Base-by-base conservation (phyloP, 2,113 vertebrate species). In the Fulica atra region DNA sequence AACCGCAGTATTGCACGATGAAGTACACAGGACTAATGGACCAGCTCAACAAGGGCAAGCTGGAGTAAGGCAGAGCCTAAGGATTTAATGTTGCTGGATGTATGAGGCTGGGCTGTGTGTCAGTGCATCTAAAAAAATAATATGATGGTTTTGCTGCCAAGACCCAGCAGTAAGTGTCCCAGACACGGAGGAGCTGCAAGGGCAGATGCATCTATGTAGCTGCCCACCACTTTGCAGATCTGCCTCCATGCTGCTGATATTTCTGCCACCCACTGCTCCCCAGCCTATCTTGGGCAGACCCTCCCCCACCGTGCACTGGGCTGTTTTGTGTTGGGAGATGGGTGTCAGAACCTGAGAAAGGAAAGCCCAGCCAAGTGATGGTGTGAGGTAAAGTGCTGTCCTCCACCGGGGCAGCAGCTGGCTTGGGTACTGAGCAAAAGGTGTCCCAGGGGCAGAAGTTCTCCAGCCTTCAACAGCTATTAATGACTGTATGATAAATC, bases 351-450 rank as follows among this genome's bases (percentile, higher is more conserved):
- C 12, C 28, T 40, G 35, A 50, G 50, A 35, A 50, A 59, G 73
- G 33, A n/a, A 42, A 3, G 2, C 11, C 23, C 6, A 5, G 4
- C 0, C 0, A 20, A 46, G 7, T 0, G 0, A 31, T 17, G 40
- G 17, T 36, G 53, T 71, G 28, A 82, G 20, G 38, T 61, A 53
- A 85, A 68, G 23, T 20, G 42, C 38, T 66, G 7, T 13, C 5
- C 13, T 78, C 38, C 3, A 0, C 21, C 9, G 14, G 13, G 8
- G 13, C 44, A 92, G 68, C 57, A 88, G 16, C 9, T 2, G 6
- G 13, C 11, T 71, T 72, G 91, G 51, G 17, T 65, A 66, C 42
- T 72, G 54, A 79, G 38, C 31, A 80, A 31, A 6, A 76, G 76
- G 12, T 29, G 25, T 81, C 21, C 29, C 2, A 1, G 7, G 36